Conservation (phyloP, 2,113 vertebrate species). For the Ptilonorhynchus violaceus region DNA sequence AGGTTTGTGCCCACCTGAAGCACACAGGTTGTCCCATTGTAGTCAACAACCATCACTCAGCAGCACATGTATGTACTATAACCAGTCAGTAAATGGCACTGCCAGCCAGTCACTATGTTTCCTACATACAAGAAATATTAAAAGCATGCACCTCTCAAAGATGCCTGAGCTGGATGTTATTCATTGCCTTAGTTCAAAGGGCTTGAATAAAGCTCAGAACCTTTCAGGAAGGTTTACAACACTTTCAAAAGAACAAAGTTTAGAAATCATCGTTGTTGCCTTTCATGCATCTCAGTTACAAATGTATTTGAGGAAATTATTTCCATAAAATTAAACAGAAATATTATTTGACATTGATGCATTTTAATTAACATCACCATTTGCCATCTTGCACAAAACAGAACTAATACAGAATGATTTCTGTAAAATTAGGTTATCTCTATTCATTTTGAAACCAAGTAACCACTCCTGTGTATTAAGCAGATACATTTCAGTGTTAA, state of each 20-base stretch:
- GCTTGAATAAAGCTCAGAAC: background rate
- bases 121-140: background rate
- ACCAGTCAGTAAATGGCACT: background rate
- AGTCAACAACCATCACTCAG: background rate
- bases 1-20: background rate
- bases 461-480: background rate
- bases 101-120: background rate
- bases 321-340: background rate
- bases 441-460: background rate
- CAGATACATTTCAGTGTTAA: background rate
- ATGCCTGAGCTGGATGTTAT: background rate
- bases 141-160: background rate
- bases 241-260: background rate
- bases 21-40: background rate
- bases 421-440: background rate
- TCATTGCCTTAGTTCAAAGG: background rate
- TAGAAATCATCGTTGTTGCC: background rate
- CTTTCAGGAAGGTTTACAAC: background rate
- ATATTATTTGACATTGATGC: background rate
- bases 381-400: background rate
- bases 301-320: background rate
- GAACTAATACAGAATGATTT: background rate
- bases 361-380: background rate
- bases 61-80: fast-evolving
- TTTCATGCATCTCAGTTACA: background rate